Evolutionary conservation across 2,797 vertebrate species (phyloP).

Genomic region (Hemitrygon akajei): DNA sequence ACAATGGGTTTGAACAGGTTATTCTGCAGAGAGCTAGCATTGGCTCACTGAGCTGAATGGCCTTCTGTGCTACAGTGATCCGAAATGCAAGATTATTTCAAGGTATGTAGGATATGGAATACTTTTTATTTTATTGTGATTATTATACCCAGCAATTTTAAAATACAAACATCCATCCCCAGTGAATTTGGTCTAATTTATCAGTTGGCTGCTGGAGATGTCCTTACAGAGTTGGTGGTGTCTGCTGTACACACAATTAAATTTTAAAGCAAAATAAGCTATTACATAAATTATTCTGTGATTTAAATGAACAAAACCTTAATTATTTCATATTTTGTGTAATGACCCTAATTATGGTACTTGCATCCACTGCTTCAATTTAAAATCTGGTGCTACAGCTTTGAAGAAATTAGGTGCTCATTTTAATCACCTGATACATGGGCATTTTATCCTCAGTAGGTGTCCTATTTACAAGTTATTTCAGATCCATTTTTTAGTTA

Average conservation of each 20-base stretch:
- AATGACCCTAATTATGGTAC: not conserved
- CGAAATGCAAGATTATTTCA: not conserved
- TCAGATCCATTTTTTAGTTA: not conserved
- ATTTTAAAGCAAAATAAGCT: not conserved
- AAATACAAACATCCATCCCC: not conserved
- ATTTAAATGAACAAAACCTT: not conserved
- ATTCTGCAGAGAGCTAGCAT: too few species aligned
- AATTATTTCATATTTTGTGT: slow-evolving; percentile 13
- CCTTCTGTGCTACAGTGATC: too few species aligned
- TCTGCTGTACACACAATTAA: not conserved
- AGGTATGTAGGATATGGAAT: not conserved
- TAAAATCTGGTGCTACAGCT: not conserved
- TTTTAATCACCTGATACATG: not conserved
- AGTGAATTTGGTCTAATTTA: not conserved
- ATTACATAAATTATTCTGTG: not conserved
- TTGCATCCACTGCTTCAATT: not conserved
- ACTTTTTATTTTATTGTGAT: not conserved
- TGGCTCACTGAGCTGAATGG: too few species aligned
- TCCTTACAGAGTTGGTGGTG: not conserved
- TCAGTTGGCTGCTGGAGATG: not conserved
- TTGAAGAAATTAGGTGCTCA: not conserved
- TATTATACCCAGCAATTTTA: not conserved
- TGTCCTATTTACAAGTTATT: too few species aligned
- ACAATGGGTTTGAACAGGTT: too few species aligned
- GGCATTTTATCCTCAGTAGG: too few species aligned